phyloP scores from a whole-genome alignment of 2,888 invertebrate genomes.

The Lasioglossum leucozonium region DNA sequence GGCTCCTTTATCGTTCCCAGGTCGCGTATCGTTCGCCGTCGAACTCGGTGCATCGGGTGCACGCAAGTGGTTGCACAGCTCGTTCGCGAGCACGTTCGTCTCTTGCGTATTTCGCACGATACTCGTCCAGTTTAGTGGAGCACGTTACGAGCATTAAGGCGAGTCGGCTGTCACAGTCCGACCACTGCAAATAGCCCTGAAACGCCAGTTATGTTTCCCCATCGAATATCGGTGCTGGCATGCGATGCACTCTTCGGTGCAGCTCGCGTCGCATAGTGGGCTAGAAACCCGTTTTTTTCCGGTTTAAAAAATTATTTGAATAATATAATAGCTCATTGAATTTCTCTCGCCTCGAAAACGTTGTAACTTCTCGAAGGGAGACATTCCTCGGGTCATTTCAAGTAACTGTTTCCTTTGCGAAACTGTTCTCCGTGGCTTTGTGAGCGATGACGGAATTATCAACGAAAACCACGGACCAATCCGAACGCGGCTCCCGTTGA shows the following conservation, averaged over 20 bases:
- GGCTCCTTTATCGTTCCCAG: background rate
- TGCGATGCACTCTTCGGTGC: slow-evolving; percentile 33
- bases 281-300: background rate
- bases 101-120: slow-evolving; percentile 32
- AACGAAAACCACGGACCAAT: no score
- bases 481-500: no score
- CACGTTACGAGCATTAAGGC: slow-evolving; percentile 66
- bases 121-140: slow-evolving; percentile 44
- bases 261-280: background rate
- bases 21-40: background rate
- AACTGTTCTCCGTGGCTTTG: background rate
- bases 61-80: background rate
- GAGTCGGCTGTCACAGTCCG: slow-evolving; percentile 39
- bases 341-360: background rate
- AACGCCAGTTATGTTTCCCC: slow-evolving; percentile 25
- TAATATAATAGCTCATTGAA: background rate
- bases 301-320: background rate
- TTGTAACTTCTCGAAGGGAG: no score
- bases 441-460: no score
- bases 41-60: background rate
- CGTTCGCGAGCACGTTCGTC: background rate
- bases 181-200: slow-evolving; percentile 43
- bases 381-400: background rate
- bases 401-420: background rate
- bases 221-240: slow-evolving; percentile 18